Conservation (phyloP, 2,797 vertebrate genomes). For the Amniataba percoides region DNA sequence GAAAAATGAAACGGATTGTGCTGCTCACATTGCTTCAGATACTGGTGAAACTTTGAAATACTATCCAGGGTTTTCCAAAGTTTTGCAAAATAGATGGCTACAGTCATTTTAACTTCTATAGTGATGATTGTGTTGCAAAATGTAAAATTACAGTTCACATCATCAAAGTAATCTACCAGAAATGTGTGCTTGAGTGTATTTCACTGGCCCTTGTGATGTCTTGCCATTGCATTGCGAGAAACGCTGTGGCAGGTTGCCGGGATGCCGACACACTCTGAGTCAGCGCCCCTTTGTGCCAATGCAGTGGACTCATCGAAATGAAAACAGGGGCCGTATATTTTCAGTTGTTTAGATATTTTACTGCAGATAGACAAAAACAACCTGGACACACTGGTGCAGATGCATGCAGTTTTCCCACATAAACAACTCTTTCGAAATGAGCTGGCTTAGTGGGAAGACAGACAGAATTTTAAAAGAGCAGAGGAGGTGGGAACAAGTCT, state of each 20-base stretch:
- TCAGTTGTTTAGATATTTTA: background rate
- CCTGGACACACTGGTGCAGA: background rate
- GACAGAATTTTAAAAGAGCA: constrained; percentile 5
- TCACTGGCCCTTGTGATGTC: background rate
- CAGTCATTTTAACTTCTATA: background rate
- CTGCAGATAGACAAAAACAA: background rate
- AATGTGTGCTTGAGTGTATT: background rate
- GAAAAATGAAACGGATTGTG: too few relatives aligned
- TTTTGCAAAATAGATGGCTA: too few relatives aligned
- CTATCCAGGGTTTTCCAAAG: too few relatives aligned
- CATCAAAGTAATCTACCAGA: background rate
- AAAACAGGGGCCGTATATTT: too few relatives aligned
- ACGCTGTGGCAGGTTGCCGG: background rate
- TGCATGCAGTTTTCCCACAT: background rate
- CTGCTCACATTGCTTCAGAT: too few relatives aligned
- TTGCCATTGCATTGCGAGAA: background rate
- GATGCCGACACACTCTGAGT: too few relatives aligned
- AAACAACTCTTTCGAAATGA: background rate
- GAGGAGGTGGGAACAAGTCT: constrained; percentile 54
- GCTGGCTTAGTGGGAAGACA: background rate
- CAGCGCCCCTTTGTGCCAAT: too few relatives aligned
- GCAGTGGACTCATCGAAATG: background rate
- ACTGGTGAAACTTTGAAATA: too few relatives aligned
- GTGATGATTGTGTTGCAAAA: background rate
- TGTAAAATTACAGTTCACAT: background rate